phyloP scores from a whole-genome alignment of 2,797 vertebrate species.

The Liasis olivaceus region DNA sequence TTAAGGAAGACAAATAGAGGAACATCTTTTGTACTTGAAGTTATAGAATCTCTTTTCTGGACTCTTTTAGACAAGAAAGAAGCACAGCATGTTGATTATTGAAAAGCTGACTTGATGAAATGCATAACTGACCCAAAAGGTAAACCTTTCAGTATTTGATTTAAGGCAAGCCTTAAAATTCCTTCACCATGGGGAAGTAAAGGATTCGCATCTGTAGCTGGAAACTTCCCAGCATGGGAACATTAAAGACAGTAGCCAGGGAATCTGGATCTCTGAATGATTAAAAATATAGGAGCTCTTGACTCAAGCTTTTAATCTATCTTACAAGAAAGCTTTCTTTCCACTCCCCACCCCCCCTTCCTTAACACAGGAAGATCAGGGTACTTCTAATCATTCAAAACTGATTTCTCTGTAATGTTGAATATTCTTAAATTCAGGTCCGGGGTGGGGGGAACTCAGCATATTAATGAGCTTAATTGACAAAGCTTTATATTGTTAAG shows the following conservation, averaged over 20 bases:
- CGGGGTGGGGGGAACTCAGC: constrained; percentile 18
- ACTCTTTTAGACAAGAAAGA: background rate
- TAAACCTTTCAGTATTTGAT: background rate
- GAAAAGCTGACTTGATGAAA: background rate
- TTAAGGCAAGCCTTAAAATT: background rate
- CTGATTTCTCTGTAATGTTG: constrained; percentile 34
- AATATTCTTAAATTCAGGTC: background rate
- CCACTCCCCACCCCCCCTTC: background rate
- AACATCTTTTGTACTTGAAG: background rate
- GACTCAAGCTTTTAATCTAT: background rate
- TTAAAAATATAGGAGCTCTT: background rate
- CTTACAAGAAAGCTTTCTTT: background rate
- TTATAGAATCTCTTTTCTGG: background rate
- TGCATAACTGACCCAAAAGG: background rate
- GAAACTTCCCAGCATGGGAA: background rate
- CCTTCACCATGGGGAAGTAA: background rate
- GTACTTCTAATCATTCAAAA: constrained; percentile 28
- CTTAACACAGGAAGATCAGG: constrained; percentile 18
- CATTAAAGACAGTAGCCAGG: background rate
- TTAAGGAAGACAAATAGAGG: background rate
- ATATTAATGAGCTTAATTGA: constrained; percentile 52
- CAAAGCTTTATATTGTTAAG: constrained; percentile 42
- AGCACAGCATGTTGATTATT: background rate
- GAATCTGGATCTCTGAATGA: background rate
- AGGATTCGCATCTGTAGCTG: background rate